phyloP scores from a whole-genome alignment of 2,888 invertebrate genomes.

The Drosophila trichaetosa region DNA sequence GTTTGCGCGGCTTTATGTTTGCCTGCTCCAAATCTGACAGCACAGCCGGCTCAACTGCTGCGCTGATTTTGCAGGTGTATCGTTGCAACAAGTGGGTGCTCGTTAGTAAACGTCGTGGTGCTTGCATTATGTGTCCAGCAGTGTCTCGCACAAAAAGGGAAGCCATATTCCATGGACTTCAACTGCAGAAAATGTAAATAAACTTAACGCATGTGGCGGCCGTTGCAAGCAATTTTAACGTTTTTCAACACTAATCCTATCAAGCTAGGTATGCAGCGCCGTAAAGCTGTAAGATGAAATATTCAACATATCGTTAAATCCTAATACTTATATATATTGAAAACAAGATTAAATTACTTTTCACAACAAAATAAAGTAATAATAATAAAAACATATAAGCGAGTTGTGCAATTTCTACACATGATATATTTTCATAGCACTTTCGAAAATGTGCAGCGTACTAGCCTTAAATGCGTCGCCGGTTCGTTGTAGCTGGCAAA shows the following conservation, averaged over 20 bases:
- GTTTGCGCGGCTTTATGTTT: slow-evolving; percentile 88
- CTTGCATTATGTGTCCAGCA: slow-evolving; percentile 21
- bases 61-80: slow-evolving; percentile 80
- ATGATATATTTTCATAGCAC: background rate
- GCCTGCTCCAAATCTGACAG: slow-evolving; percentile 71
- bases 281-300: too few species aligned
- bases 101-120: slow-evolving; percentile 29
- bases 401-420: background rate
- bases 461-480: slow-evolving; percentile 2
- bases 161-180: slow-evolving; percentile 26
- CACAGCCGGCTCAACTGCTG: slow-evolving; percentile 70
- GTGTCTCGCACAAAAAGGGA: slow-evolving; percentile 30
- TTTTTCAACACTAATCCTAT: slow-evolving; percentile 25
- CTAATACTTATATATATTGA: background rate
- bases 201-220: slow-evolving; percentile 42
- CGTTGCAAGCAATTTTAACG: slow-evolving; percentile 4
- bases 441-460: slow-evolving; percentile 19
- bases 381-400: background rate
- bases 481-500: slow-evolving; percentile 14
- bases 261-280: background rate
- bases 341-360: background rate
- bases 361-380: background rate
- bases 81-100: slow-evolving; percentile 53
- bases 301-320: too few species aligned
- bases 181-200: slow-evolving; percentile 31